Evolutionary conservation across 2,797 vertebrate genomes (phyloP).

Genomic region (Cirrhinus molitorella): DNA sequence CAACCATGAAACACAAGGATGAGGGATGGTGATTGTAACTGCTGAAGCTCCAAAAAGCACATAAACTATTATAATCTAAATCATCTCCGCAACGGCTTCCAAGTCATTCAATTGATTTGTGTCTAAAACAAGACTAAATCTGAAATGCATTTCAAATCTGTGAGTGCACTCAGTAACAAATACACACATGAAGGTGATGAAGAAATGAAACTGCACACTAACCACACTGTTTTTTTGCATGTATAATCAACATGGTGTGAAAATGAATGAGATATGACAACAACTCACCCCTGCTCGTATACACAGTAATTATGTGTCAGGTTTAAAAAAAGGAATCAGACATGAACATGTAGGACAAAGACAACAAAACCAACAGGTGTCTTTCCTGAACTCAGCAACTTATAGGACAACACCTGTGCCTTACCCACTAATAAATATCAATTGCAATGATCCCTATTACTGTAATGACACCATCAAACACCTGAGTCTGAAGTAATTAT

Average conservation of each 20-base stretch:
- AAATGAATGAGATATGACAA: not conserved
- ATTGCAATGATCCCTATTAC: not conserved
- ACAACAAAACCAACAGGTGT: constrained; percentile 10
- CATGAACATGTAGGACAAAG: not conserved
- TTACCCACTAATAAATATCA: constrained; percentile 3
- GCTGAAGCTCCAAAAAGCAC: constrained; percentile 2
- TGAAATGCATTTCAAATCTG: not conserved
- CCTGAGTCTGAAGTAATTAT: not conserved
- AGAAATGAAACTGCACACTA: not conserved
- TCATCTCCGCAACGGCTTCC: not conserved
- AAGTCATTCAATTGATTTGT: not conserved
- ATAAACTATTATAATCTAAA: not conserved
- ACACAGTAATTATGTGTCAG: not conserved
- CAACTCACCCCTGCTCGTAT: not conserved
- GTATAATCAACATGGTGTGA: not conserved
- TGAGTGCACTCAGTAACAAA: not conserved
- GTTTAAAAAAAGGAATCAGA: not conserved
- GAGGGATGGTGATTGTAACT: not conserved
- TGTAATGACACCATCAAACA: not conserved
- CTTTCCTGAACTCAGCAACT: not conserved
- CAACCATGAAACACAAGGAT: not conserved
- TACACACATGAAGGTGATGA: not conserved
- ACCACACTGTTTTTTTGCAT: not conserved
- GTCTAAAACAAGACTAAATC: not conserved
- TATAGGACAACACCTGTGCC: not conserved